Evolutionary conservation across 2,113 vertebrate genomes (phyloP).

Genomic region (Progne subis): DNA sequence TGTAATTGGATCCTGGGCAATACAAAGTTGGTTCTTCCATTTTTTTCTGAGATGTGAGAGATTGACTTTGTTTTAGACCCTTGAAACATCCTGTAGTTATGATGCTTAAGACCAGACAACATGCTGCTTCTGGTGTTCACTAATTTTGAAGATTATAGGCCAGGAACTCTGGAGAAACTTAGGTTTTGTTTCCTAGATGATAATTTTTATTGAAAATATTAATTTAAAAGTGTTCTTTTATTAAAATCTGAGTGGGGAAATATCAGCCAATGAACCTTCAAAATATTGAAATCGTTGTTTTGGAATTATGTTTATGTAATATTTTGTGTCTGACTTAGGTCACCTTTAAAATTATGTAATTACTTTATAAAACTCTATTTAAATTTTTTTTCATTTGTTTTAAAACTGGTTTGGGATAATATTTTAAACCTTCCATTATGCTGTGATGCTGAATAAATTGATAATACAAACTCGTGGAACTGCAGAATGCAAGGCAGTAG

Average conservation of each 20-base stretch:
- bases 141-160: background rate
- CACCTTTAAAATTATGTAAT: background rate
- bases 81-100: background rate
- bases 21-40: background rate
- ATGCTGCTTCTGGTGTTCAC: accelerated
- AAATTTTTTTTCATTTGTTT: background rate
- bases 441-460: background rate
- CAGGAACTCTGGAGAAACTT: background rate
- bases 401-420: background rate
- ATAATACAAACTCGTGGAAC: background rate
- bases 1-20: background rate
- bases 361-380: background rate
- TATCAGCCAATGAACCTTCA: background rate
- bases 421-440: background rate
- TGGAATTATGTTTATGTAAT: background rate
- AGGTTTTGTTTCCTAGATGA: background rate
- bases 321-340: background rate
- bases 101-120: background rate
- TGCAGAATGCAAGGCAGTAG: background rate
- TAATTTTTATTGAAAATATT: background rate
- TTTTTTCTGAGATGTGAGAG: background rate
- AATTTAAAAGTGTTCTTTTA: background rate
- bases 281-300: background rate
- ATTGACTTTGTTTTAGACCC: background rate
- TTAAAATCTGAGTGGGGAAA: background rate